A percentile compares a stretch with the other conserved stretches of the same genome.
Evolutionary conservation across 2,888 invertebrate genomes (phyloP).

Genomic region (Rotaria macrura): DNA sequence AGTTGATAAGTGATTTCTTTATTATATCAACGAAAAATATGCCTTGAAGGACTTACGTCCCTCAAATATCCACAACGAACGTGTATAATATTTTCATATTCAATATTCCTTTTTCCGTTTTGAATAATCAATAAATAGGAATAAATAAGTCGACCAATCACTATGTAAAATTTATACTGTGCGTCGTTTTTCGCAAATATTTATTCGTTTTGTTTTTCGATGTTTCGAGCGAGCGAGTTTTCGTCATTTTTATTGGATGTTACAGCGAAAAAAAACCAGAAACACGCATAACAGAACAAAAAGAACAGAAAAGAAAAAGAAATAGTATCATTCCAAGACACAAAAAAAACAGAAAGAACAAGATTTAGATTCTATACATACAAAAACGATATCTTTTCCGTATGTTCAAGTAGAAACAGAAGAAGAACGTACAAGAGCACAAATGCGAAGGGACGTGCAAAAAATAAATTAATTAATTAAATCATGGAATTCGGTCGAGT

Average conservation of each 20-base stretch:
- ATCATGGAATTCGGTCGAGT: not conserved
- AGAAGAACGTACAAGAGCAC: not conserved
- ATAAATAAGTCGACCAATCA: not conserved
- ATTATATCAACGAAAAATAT: not conserved
- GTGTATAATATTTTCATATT: no score
- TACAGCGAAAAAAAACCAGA: not conserved
- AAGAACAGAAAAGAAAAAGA: not conserved
- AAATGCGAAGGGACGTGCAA: not conserved
- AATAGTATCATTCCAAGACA: not conserved
- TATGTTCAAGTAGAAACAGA: not conserved
- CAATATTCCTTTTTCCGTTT: not conserved
- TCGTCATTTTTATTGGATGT: not conserved
- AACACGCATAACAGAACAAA: not conserved
- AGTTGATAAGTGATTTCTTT: not conserved
- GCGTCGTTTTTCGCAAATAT: not conserved
- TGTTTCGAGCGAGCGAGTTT: not conserved
- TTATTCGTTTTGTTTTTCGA: not conserved
- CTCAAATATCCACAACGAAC: no score
- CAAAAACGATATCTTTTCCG: slow-evolving; percentile 4
- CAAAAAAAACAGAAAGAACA: not conserved
- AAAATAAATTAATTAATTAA: not conserved
- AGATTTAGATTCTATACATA: not conserved
- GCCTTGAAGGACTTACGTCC: not conserved
- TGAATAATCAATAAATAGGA: not conserved
- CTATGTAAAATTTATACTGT: not conserved